Conservation (phyloP, 2,113 vertebrate species). For the Naja naja region DNA sequence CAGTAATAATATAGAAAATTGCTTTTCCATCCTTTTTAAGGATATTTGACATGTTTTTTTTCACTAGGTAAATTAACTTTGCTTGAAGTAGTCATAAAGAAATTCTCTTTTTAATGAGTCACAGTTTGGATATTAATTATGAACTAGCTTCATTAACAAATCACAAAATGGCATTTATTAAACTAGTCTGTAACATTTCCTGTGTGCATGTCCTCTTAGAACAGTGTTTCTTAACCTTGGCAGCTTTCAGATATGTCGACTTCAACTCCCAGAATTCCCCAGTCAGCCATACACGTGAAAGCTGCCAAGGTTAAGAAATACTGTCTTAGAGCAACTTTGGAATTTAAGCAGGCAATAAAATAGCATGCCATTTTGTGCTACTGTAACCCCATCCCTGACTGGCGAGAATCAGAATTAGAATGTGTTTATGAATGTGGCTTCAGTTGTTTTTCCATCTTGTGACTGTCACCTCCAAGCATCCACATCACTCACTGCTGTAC, state of each 20-base stretch:
- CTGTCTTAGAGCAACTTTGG: not conserved
- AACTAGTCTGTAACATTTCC: not conserved
- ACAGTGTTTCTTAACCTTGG: not conserved
- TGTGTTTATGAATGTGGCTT: not conserved
- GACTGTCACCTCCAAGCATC: not conserved
- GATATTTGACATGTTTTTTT: not conserved
- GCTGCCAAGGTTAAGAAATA: not conserved
- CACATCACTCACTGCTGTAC: not conserved
- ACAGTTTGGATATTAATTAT: not conserved
- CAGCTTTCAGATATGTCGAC: not conserved
- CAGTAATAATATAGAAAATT: not conserved
- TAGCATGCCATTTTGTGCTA: not conserved
- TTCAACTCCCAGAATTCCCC: not conserved
- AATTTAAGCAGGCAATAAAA: not conserved
- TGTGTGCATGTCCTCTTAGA: not conserved
- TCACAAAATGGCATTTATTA: not conserved
- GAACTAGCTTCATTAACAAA: not conserved
- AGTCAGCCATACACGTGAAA: not conserved
- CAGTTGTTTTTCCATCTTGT: not conserved
- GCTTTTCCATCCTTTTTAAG: not conserved
- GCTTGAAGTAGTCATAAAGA: not conserved
- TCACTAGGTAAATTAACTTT: not conserved
- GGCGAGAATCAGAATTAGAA: not conserved
- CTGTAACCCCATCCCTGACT: not conserved
- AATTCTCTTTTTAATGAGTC: not conserved